Conservation (phyloP, 2,888 invertebrate genomes). For the Margaritifera margaritifera region DNA sequence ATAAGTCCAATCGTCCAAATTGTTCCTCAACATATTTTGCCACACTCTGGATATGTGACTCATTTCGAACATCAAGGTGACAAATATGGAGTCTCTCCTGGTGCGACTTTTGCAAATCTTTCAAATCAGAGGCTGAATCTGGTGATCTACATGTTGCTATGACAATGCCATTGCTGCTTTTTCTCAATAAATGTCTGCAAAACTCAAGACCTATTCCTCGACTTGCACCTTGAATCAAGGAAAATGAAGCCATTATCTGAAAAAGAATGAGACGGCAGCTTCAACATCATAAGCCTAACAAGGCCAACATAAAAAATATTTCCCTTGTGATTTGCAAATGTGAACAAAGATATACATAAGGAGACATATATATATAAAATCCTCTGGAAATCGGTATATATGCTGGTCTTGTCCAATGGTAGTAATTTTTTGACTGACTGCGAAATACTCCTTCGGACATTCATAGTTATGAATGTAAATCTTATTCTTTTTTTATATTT, state of each 20-base stretch:
- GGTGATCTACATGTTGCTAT: slow-evolving; percentile 60
- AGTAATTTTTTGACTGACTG: too few relatives aligned
- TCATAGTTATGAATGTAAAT: too few relatives aligned
- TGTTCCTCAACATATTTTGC: slow-evolving; percentile 34
- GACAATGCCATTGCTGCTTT: slow-evolving; percentile 35
- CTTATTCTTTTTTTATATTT: too few relatives aligned
- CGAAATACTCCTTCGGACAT: too few relatives aligned
- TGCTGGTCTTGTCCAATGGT: too few relatives aligned
- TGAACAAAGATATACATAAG: too few relatives aligned
- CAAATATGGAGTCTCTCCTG: slow-evolving; percentile 36
- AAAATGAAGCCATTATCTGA: slow-evolving; percentile 14
- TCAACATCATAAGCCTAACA: too few relatives aligned
- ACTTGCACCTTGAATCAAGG: slow-evolving; percentile 57
- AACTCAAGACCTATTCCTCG: slow-evolving; percentile 62
- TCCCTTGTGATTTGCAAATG: too few relatives aligned
- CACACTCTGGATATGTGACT: slow-evolving; percentile 41
- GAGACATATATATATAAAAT: too few relatives aligned
- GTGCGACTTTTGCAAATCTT: slow-evolving; percentile 25
- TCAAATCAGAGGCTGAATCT: slow-evolving; percentile 37
- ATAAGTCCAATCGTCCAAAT: slow-evolving; percentile 55
- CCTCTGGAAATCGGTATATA: too few relatives aligned
- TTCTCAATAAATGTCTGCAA: slow-evolving; percentile 47
- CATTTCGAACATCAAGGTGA: slow-evolving; percentile 49
- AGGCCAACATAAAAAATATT: too few relatives aligned
- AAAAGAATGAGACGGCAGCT: too few relatives aligned